phyloP scores from a whole-genome alignment of 1,140 invertebrate genomes.

The Macrotrachela quadricornifera region DNA sequence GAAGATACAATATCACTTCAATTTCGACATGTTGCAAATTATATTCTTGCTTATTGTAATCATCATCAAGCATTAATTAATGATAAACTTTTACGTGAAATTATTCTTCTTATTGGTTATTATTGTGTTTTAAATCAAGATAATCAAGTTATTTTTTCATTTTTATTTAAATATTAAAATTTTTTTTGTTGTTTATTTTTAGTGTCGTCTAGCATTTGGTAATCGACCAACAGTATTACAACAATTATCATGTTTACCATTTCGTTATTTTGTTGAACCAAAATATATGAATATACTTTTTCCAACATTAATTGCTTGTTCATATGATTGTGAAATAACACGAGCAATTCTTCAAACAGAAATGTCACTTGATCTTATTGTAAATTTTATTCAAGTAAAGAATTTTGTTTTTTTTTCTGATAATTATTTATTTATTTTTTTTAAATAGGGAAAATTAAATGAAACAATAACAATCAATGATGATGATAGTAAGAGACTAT shows the following conservation, averaged over 20 bases:
- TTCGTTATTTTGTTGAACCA: slow-evolving; percentile 62
- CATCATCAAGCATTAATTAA: slow-evolving; percentile 36
- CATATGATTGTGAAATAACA: no score
- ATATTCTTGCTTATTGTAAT: slow-evolving; percentile 47
- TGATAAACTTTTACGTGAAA: slow-evolving; percentile 42
- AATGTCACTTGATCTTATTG: no score
- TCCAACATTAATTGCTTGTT: slow-evolving; percentile 61
- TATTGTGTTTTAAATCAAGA: slow-evolving; percentile 56
- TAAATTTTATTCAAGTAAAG: no score
- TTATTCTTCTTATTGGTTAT: slow-evolving; percentile 54
- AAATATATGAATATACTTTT: slow-evolving; percentile 51
- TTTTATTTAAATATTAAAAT: slow-evolving; percentile 7
- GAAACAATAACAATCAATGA: no score
- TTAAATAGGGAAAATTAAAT: no score
- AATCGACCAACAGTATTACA: slow-evolving; percentile 62
- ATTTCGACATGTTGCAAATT: slow-evolving; percentile 61
- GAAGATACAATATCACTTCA: slow-evolving; percentile 61
- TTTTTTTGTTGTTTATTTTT: slow-evolving; percentile 13
- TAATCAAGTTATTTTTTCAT: slow-evolving; percentile 72
- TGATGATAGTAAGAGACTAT: no score
- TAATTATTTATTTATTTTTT: no score
- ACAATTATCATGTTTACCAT: slow-evolving; percentile 65
- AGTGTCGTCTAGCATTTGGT: slow-evolving; percentile 54
- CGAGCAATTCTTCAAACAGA: no score
- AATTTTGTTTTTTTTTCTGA: no score